Base-by-base conservation (phyloP, 1,140 invertebrate species). In the Chlorops oryzae region DNA sequence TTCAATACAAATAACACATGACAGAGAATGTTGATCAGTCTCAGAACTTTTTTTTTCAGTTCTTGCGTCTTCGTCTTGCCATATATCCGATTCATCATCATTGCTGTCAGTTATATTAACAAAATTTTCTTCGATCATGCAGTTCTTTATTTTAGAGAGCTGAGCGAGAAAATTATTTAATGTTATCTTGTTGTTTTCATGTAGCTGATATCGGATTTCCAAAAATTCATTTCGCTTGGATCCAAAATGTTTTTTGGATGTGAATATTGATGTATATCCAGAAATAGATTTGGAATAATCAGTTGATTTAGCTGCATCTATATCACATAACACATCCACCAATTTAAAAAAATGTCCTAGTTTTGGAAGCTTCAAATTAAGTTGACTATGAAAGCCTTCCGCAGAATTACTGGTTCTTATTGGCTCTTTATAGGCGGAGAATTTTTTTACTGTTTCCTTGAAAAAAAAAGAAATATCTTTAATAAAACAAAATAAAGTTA, bases 361-460 rank as follows among this genome's bases (percentile, higher is more conserved):
- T n/a, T 43, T 43, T 43, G 41, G 41, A 43, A 43, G 41, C 15
- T 43, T 43, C 41, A 43, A 25, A 43, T 43, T 43, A 6, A 43
- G 17, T 23, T 23, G 18, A 24, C 41, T 43, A 24, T 25, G 41
- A 17, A 43, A 43, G 22, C 41, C 22, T 43, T 43, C 41, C 15
- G 41, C 22, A 23, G 41, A n/a, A 25, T 25, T 43, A 23, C 41
- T 43, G 24, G 41, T 25, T 23, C 41, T 20, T 22, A 43, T 23
- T n/a, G 41, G 41, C 27, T 43, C 21, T 24, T 43, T 43, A 23
- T 43, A 43, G 22, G 27, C 20, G 15, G 41, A 43, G 22, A 43
- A 43, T 12, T 43, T 43, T 25, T 15, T 23, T n/a, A 23, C 18
- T 43, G 24, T 43, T 43, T 43, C 41, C 41, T 43, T 22, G 27